Conservation (phyloP, 2,113 vertebrate species). For the Sakesphorus luctuosus region DNA sequence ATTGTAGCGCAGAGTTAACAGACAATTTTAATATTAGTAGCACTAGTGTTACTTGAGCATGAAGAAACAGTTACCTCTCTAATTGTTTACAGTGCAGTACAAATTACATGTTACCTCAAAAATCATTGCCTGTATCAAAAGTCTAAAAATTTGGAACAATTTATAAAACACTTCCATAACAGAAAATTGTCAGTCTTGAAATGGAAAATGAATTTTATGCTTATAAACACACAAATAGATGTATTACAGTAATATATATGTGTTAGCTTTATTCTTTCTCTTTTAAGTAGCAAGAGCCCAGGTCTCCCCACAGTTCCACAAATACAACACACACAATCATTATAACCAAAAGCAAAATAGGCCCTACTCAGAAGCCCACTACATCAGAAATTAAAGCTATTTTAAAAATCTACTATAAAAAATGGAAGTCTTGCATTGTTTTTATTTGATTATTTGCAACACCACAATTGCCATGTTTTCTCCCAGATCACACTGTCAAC, state of each 20-base stretch:
- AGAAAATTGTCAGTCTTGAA: conserved; percentile 13
- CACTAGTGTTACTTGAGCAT: conserved; percentile 37
- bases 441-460: neutral
- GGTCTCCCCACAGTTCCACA: neutral
- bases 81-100: conserved; percentile 43
- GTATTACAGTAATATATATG: neutral
- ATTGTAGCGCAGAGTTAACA: neutral
- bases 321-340: rapidly evolving
- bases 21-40: conserved; percentile 32
- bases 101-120: conserved; percentile 56
- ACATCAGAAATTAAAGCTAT: neutral
- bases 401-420: neutral
- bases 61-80: conserved; percentile 39
- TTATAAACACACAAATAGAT: neutral
- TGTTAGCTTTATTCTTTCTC: neutral
- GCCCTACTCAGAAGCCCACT: neutral
- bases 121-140: conserved; percentile 70
- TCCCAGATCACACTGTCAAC: neutral
- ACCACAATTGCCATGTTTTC: neutral
- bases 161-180: conserved; percentile 51
- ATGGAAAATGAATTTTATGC: neutral
- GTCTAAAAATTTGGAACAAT: conserved; percentile 60
- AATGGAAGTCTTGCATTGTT: neutral
- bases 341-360: neutral
- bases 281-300: neutral